Evolutionary conservation across 2,797 vertebrate species (phyloP).

Genomic region (Tauraco hartlaubi): DNA sequence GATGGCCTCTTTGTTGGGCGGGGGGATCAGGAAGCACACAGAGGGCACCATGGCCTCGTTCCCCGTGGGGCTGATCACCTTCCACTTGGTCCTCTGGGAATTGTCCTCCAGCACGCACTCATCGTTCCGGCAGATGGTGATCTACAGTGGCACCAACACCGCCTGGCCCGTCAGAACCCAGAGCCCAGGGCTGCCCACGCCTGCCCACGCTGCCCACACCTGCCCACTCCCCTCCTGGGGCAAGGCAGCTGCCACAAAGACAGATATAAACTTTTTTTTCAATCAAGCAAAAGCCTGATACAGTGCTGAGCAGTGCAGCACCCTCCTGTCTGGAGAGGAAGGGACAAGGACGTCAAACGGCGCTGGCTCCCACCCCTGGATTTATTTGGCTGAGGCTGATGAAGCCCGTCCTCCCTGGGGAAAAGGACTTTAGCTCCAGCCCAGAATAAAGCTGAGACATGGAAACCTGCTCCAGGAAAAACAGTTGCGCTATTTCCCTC

Average conservation of each 20-base stretch:
- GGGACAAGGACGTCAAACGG: neutral
- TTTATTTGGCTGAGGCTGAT: neutral
- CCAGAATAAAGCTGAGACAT: neutral
- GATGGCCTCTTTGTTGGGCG: conserved; percentile 93
- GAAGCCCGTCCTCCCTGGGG: neutral
- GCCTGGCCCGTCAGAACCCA: neutral
- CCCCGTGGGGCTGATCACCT: conserved; percentile 97
- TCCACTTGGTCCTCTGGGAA: conserved; percentile 97
- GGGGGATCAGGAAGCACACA: conserved; percentile 93
- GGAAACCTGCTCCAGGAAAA: neutral
- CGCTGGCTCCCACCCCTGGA: neutral
- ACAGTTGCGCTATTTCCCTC: neutral
- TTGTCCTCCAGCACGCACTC: conserved; percentile 98
- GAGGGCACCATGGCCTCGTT: conserved; percentile 99
- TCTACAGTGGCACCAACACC: conserved; percentile 78
- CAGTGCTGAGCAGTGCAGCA: neutral
- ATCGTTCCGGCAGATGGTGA: conserved; percentile 93
- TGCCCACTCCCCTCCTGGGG: neutral
- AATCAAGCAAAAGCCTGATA: neutral
- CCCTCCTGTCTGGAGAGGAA: neutral
- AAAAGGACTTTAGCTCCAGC: neutral
- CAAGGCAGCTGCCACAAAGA: neutral
- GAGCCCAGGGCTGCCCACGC: neutral
- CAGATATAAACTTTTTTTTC: neutral
- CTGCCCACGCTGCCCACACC: neutral